These are phyloP conservation scores for Emydocephalus ijimae DNA, from an alignment of 2,113 vertebrate genomes.

Conservation along the genomic window DNA sequence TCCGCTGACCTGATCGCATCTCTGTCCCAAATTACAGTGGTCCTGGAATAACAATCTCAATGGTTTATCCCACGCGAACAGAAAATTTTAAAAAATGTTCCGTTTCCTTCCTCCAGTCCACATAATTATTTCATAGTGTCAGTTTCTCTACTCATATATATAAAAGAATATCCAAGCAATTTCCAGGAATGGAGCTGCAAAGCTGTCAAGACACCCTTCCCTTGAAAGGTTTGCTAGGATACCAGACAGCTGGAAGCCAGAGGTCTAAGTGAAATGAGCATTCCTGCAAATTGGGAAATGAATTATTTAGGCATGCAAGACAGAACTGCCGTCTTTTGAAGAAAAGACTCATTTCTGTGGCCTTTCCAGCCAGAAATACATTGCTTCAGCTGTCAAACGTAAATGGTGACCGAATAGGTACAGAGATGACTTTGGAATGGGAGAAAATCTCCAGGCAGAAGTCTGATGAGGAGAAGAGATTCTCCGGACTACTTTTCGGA, in stretches of 20 bases:
- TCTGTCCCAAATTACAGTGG: neutral
- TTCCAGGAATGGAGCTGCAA: neutral
- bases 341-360: neutral
- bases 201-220: neutral
- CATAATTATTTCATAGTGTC: neutral
- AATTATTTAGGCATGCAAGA: neutral
- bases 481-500: neutral
- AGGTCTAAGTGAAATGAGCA: neutral
- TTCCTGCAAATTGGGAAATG: neutral
- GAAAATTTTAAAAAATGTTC: neutral
- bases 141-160: neutral
- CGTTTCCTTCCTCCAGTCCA: neutral
- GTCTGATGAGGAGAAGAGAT: neutral
- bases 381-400: neutral
- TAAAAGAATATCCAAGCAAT: neutral
- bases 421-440: neutral
- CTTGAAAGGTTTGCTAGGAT: neutral
- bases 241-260: neutral
- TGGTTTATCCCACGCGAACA: neutral
- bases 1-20: neutral
- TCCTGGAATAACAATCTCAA: neutral
- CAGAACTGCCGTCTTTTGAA: neutral
- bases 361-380: neutral
- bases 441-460: neutral
- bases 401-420: neutral